Base-by-base conservation (phyloP, 2,888 invertebrate species). In the Urechis unicinctus region DNA sequence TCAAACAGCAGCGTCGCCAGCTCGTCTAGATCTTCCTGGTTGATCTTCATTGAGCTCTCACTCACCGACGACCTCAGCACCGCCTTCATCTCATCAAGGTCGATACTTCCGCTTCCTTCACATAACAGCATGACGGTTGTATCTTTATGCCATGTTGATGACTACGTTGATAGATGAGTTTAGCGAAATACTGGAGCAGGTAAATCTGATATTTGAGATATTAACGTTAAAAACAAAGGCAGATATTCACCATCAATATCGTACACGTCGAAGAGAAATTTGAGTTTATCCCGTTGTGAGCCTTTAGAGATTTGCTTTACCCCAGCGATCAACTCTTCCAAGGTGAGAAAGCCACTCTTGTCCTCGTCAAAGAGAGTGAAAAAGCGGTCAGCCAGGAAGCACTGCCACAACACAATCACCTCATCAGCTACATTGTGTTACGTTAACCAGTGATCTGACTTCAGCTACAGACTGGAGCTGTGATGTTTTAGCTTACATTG, bases 331-430 rank as follows among this genome's bases (percentile, higher is more conserved):
- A 94, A 91, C 80, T 93, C 93, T 70, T 87, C 88, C 52, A 91
- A 82, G 0, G 93, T 92, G 68, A 95, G 91, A 6, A 89, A 85
- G 0, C 93, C 93, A 0, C 90, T 91, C 72, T 88, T 86, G 75
- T 94, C 93, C 70, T 88, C 88, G 77, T 94, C 94, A 78, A 94
- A 94, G 68, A 94, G 90, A 82, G 91, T 88, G 79, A 95, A 94
- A 25, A 93, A 88, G 57, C 94, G 84, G 71, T 94, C 91, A 26
- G 92, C 92, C 79, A 94, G 94, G 78, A 93, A 93, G 9, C 90
- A 88, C 94, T 94, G 36, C 9, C 9, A 36, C 36, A 36, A 36
- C 9, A n/a, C n/a, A n/a, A n/a, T n/a, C n/a, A n/a, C n/a, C n/a
- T n/a, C n/a, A n/a, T n/a, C n/a, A n/a, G n/a, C n/a, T n/a, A n/a